Evolutionary conservation across 1,140 invertebrate species (phyloP).

Genomic region (Spodoptera frugiperda): DNA sequence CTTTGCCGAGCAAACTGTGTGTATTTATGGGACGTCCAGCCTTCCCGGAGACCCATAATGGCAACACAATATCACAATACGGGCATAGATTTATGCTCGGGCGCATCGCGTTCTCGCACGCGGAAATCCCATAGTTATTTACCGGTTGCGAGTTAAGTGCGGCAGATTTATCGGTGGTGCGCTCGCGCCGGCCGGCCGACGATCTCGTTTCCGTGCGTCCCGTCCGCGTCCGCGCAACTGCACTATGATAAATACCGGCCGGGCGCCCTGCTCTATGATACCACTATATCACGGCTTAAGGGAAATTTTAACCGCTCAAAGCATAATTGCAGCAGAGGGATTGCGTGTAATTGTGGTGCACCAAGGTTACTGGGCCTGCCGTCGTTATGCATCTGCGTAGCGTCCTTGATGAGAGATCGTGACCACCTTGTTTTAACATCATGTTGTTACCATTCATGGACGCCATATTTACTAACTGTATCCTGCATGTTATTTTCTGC

Average conservation of each 20-base stretch:
- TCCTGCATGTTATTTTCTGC: conserved; percentile 7
- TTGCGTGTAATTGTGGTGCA: conserved; percentile 52
- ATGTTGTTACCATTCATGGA: conserved; percentile 23
- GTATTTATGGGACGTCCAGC: conserved; percentile 81
- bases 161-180: conserved; percentile 82
- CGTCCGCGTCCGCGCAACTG: conserved; percentile 60
- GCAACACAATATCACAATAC: conserved; percentile 86
- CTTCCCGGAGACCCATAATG: conserved; percentile 76
- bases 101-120: conserved; percentile 81
- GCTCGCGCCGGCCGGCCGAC: conserved; percentile 70
- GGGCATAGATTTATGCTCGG: conserved; percentile 83
- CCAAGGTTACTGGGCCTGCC: conserved; percentile 35
- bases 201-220: conserved; percentile 75
- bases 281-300: conserved; percentile 59
- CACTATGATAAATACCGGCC: conserved; percentile 70
- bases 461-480: conserved; percentile 36
- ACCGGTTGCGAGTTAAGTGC: conserved; percentile 85
- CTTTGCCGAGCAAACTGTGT: conserved; percentile 61
- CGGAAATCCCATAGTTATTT: conserved; percentile 86
- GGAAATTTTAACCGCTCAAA: conserved; percentile 58
- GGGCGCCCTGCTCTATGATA: conserved; percentile 55
- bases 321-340: conserved; percentile 61
- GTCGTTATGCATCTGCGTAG: conserved; percentile 40
- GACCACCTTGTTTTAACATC: conserved; percentile 36
- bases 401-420: conserved; percentile 45